Percentiles rank a stretch among this genome's conserved stretches.
These are phyloP conservation scores for Abrostola tripartita DNA, from an alignment of 2,888 invertebrate genomes.

Conservation along the genomic window DNA sequence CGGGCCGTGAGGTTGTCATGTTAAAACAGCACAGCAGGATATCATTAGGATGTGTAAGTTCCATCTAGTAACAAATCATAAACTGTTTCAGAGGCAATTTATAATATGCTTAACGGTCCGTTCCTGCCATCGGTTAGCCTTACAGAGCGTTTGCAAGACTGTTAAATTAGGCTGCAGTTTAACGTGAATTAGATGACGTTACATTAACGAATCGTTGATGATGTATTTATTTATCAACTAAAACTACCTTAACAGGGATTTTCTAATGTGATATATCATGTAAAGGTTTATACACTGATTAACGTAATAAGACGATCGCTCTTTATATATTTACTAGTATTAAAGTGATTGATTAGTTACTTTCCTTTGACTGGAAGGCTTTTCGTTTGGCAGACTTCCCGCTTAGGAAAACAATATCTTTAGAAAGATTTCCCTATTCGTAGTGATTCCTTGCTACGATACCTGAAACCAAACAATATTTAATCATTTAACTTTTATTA, in stretches of 20 bases:
- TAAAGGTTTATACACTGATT: slow-evolving; percentile 45
- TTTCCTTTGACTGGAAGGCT: slow-evolving; percentile 14
- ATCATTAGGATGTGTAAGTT: too few species aligned
- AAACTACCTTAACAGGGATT: too few species aligned
- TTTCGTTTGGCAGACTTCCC: slow-evolving; percentile 23
- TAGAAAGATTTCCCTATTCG: slow-evolving; percentile 7
- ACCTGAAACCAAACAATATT: not conserved
- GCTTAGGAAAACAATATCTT: slow-evolving; percentile 19
- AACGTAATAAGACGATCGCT: slow-evolving; percentile 21
- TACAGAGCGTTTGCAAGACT: not conserved
- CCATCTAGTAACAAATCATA: not conserved
- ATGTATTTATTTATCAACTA: too few species aligned
- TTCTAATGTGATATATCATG: too few species aligned
- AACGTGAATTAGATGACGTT: too few species aligned
- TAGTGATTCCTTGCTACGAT: not conserved
- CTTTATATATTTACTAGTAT: slow-evolving; percentile 35
- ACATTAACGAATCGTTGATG: slow-evolving; percentile 25
- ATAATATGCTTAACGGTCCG: not conserved
- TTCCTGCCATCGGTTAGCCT: not conserved
- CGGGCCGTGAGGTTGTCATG: not conserved
- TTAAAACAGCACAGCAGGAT: not conserved
- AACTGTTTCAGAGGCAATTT: not conserved
- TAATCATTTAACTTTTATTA: not conserved
- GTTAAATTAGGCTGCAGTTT: not conserved
- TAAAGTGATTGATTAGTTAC: slow-evolving; percentile 43